A percentile compares a stretch with the other conserved stretches of the same genome.
Conservation (phyloP, 2,888 invertebrate genomes). For the Cylindroiulus punctatus region DNA sequence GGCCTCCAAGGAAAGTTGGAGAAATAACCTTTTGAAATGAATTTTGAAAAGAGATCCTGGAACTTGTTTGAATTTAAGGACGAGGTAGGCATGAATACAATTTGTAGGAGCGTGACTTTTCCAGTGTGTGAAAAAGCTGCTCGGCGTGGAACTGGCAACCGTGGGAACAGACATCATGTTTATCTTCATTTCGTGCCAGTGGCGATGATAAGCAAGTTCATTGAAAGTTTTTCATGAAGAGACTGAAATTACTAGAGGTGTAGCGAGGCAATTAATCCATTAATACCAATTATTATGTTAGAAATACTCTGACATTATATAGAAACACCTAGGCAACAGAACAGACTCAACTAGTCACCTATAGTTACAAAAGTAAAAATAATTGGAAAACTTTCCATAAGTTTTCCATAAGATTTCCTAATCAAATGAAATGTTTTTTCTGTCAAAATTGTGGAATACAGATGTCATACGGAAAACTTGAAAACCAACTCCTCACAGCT, state of each 20-base stretch:
- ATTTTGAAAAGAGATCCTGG: background rate
- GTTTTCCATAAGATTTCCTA: no score
- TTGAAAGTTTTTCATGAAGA: conserved; percentile 14
- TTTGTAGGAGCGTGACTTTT: conserved; percentile 38
- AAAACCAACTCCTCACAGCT: no score
- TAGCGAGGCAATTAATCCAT: background rate
- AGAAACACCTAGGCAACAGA: no score
- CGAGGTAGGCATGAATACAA: background rate
- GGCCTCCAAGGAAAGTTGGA: background rate
- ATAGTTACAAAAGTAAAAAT: no score
- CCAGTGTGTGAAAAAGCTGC: conserved; percentile 32
- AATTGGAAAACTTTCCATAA: no score
- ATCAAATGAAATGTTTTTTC: no score
- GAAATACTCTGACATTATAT: background rate
- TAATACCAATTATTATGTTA: background rate
- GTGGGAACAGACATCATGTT: background rate
- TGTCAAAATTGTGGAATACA: no score
- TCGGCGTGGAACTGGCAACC: conserved; percentile 6
- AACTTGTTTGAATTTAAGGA: conserved; percentile 28
- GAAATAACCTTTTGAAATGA: conserved; percentile 21
- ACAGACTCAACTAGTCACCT: no score
- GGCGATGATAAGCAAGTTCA: conserved; percentile 43
- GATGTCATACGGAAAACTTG: no score
- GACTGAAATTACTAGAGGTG: background rate
- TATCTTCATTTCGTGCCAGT: conserved; percentile 33